These are phyloP conservation scores for Pseudorasbora parva DNA, from an alignment of 2,113 vertebrate species.

Conservation along the genomic window DNA sequence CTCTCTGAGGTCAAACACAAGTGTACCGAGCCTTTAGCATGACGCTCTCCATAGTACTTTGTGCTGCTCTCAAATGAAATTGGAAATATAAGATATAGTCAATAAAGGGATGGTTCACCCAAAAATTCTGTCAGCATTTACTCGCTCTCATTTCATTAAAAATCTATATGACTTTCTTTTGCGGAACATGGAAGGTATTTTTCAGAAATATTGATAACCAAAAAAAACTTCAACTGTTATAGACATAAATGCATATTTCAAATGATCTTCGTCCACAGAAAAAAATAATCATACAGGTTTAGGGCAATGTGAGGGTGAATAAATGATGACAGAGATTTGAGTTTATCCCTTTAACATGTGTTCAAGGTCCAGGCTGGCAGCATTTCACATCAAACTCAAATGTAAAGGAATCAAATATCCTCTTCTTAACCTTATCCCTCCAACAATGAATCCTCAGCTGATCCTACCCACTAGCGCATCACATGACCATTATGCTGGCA, in stretches of 20 bases:
- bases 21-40: conserved; percentile 91
- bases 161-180: not conserved
- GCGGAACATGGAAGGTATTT: not conserved
- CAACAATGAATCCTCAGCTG: conserved; percentile 57
- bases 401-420: conserved; percentile 47
- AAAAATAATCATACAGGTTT: not conserved
- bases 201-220: not conserved
- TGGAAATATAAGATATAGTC: conserved; percentile 24
- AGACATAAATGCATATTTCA: not conserved
- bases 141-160: not conserved
- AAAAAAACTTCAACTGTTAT: not conserved
- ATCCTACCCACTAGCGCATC: conserved; percentile 58
- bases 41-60: conserved; percentile 89
- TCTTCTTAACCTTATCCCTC: conserved; percentile 33
- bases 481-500: conserved; percentile 63
- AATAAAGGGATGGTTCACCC: not conserved
- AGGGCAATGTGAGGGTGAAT: not conserved
- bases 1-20: conserved; percentile 93
- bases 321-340: not conserved
- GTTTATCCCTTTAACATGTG: not conserved
- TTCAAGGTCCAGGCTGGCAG: not conserved
- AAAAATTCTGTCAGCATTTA: not conserved
- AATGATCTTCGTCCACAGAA: not conserved
- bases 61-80: conserved; percentile 88
- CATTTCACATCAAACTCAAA: not conserved